These are phyloP conservation scores for Cavia porcellus DNA, from an alignment of 2,113 vertebrate genomes.

Conservation along the genomic window DNA sequence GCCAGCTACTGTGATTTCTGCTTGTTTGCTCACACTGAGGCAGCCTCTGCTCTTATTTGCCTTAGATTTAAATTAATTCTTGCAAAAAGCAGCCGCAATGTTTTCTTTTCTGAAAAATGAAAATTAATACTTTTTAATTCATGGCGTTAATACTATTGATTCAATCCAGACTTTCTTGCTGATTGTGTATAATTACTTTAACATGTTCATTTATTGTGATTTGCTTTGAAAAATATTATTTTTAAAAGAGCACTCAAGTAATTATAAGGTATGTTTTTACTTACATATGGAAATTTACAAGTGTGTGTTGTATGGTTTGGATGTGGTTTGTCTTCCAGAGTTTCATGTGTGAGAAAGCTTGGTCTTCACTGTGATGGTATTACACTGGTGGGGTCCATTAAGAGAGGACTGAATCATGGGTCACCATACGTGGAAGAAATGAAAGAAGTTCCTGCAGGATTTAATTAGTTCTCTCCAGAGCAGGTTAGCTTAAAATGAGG, in stretches of 20 bases:
- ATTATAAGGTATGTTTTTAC: neutral
- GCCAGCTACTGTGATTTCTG: neutral
- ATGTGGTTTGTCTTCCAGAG: neutral
- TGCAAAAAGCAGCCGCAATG: neutral
- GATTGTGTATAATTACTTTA: neutral
- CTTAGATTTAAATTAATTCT: neutral
- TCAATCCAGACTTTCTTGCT: neutral
- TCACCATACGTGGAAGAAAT: neutral
- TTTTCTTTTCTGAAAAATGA: neutral
- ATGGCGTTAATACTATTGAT: neutral
- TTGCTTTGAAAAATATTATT: neutral
- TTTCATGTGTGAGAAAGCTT: neutral
- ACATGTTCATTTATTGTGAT: neutral
- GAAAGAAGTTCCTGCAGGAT: neutral
- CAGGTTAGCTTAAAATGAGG: neutral
- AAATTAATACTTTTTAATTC: neutral
- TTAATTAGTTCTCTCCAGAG: neutral
- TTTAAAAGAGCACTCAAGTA: neutral
- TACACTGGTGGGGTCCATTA: neutral
- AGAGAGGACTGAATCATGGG: too few species aligned
- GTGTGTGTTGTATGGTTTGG: neutral
- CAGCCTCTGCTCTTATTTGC: neutral
- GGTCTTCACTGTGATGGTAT: neutral
- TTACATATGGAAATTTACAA: neutral
- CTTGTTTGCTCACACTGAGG: neutral